phyloP scores from a whole-genome alignment of 2,113 vertebrate species.

The Callipepla californica region DNA sequence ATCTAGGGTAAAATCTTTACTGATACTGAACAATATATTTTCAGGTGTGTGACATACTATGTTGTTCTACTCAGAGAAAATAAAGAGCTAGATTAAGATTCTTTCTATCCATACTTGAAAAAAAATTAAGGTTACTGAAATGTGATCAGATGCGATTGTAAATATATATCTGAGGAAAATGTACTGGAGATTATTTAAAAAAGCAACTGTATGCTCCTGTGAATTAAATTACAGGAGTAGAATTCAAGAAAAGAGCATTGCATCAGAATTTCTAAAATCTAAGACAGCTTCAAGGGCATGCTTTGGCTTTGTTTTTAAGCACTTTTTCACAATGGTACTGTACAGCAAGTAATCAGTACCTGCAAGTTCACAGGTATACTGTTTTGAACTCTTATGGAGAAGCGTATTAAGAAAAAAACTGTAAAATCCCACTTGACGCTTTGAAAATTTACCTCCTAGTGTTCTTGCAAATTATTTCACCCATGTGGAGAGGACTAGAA shows the following conservation, averaged over 20 bases:
- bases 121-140: neutral
- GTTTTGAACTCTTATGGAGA: neutral
- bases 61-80: neutral
- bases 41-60: neutral
- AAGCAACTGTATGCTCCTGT: neutral
- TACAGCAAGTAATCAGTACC: neutral
- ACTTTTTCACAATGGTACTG: neutral
- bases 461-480: constrained; percentile 39
- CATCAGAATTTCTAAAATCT: neutral
- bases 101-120: neutral
- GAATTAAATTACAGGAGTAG: neutral
- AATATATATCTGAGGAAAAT: neutral
- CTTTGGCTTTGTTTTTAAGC: neutral
- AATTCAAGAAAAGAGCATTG: neutral
- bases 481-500: neutral
- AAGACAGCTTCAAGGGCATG: neutral
- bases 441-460: constrained; percentile 38
- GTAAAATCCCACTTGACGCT: neutral
- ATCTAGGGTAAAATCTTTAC: neutral
- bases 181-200: neutral
- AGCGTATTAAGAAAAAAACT: neutral
- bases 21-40: neutral
- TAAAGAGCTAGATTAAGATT: neutral
- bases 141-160: neutral
- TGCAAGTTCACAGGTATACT: neutral